phyloP scores from a whole-genome alignment of 1,140 invertebrate species.

The Aethina tumida region DNA sequence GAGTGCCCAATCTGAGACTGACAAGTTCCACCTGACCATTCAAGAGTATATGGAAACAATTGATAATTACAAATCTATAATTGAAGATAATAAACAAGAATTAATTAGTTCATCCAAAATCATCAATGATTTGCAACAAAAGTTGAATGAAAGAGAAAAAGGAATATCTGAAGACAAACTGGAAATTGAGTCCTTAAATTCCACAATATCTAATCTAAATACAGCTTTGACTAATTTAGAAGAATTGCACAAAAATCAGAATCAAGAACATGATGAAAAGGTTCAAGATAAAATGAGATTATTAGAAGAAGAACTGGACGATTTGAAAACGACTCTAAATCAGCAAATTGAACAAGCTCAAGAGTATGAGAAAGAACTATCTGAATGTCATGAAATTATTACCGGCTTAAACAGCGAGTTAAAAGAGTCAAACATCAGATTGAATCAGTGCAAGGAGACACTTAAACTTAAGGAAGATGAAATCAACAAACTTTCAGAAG shows the following conservation, averaged over 20 bases:
- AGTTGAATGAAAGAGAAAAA: conserved; percentile 20
- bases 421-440: conserved; percentile 16
- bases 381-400: conserved; percentile 19
- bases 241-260: conserved; percentile 17
- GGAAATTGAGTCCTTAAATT: conserved; percentile 23
- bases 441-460: conserved; percentile 15
- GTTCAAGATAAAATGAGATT: conserved; percentile 12
- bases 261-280: conserved; percentile 20
- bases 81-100: conserved; percentile 37
- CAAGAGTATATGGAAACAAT: conserved; percentile 33
- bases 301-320: conserved; percentile 15
- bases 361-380: conserved; percentile 25
- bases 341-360: conserved; percentile 16
- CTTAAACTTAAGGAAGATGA: conserved; percentile 30
- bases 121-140: conserved; percentile 21
- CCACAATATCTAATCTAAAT: conserved; percentile 23
- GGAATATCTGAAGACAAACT: conserved; percentile 10
- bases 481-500: conserved; percentile 19
- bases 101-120: conserved; percentile 20
- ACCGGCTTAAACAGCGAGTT: conserved; percentile 16
- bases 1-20: conserved; percentile 34
- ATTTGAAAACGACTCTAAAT: conserved; percentile 17
- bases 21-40: conserved; percentile 35
- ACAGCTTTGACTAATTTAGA: conserved; percentile 22
- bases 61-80: conserved; percentile 33